Evolutionary conservation across 2,797 vertebrate species (phyloP).

Genomic region (Clarias fuscus): DNA sequence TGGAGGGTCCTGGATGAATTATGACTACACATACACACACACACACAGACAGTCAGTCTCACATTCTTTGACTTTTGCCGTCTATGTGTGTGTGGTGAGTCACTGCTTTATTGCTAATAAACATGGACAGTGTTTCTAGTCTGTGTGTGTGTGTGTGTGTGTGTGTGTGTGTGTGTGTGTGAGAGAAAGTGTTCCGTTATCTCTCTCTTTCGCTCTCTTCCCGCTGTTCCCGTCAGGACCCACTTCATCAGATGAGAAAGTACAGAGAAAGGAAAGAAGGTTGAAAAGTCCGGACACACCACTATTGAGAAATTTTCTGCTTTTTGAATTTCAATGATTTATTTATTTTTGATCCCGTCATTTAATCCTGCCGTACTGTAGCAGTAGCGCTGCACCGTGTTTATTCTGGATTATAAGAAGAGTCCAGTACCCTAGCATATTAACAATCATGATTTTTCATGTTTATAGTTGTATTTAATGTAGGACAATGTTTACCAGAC

Average conservation of each 20-base stretch:
- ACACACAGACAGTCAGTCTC: slow-evolving; percentile 7
- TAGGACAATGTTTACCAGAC: background rate
- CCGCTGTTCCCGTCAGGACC: background rate
- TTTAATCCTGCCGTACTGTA: too few relatives aligned
- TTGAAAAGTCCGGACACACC: background rate
- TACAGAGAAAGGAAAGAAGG: slow-evolving; percentile 10
- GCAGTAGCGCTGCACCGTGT: background rate
- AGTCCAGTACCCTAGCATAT: background rate
- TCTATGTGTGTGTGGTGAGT: background rate
- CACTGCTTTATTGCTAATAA: slow-evolving; percentile 7
- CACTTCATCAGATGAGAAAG: slow-evolving; percentile 14
- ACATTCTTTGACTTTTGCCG: background rate
- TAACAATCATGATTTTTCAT: background rate
- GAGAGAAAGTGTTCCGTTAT: too few relatives aligned
- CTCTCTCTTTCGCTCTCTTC: background rate
- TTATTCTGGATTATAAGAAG: background rate
- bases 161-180: background rate
- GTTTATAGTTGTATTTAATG: background rate
- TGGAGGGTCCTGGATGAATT: slow-evolving; percentile 21
- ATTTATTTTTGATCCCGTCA: background rate
- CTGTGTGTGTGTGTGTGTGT: background rate
- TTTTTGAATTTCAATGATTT: background rate
- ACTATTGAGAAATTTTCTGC: background rate
- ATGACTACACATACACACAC: background rate
- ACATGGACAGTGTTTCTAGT: background rate